Evolutionary conservation across 2,888 invertebrate genomes (phyloP), one percentile per base, ranked within the genome.

Genomic region (Acanthosepion pharaonis): DNA sequence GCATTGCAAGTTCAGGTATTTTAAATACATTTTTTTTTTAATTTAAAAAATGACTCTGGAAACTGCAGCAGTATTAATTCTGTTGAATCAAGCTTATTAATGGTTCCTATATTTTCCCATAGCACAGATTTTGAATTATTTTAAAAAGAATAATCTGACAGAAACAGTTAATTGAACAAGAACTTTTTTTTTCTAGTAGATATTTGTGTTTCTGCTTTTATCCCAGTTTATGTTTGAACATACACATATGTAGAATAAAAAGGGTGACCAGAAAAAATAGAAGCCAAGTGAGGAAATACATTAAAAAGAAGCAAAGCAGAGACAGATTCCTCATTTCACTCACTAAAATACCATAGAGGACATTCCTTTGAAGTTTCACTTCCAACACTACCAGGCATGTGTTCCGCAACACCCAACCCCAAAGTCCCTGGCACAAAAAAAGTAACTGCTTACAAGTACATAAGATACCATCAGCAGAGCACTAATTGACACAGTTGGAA

Each of bases 401-500:
- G n/a, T 78, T 18, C 78, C n/a, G n/a, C 78, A 33, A n/a, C n/a
- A 11, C n/a, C n/a, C 78, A n/a, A 78, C 78, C n/a, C 78, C n/a
- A 78, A 15, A n/a, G 78, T n/a, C 78, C 18, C 78, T 78, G 78
- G 78, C 78, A 78, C 78, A n/a, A 78, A 78, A 78, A 42, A 42
- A 42, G 42, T 42, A 42, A 2, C 42, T 78, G 33, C 33, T 78
- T 15, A n/a, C n/a, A 78, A 33, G n/a, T 78, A n/a, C 78, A 78
- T 33, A n/a, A 78, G 78, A 78, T 78, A 78, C n/a, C 33, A 78
- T 78, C 78, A 15, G 11, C n/a, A 0, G 33, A n/a, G 78, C 78
- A 78, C 78, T 78, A 78, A 78, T 78, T 78, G 78, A 78, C 78
- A 78, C 78, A n/a, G n/a, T 78, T 78, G 15, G 78, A 78, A 78